These are phyloP conservation scores for Petrolisthes manimaculis DNA, from an alignment of 2,888 invertebrate genomes.

Conservation along the genomic window DNA sequence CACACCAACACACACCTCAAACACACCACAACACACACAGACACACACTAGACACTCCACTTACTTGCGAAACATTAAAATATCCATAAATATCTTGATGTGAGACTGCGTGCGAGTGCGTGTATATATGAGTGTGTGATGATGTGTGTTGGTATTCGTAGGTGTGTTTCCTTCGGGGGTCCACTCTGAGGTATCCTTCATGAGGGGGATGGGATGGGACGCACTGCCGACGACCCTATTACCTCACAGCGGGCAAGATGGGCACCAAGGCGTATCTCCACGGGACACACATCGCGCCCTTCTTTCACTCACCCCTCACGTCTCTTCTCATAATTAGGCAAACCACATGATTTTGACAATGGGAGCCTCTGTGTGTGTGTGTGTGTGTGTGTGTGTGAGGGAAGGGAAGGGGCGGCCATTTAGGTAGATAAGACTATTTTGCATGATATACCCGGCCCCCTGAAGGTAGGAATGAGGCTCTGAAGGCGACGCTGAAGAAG, in stretches of 20 bases:
- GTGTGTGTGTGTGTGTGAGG: too few relatives aligned
- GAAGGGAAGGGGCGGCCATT: conserved; percentile 9
- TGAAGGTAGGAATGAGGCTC: too few relatives aligned
- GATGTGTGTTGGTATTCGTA: conserved; percentile 1
- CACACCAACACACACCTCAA: neutral
- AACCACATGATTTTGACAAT: conserved; percentile 57
- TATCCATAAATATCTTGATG: neutral
- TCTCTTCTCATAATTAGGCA: conserved; percentile 57
- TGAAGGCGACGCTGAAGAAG: too few relatives aligned
- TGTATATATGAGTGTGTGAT: neutral
- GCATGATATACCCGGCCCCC: too few relatives aligned
- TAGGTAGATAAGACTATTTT: neutral
- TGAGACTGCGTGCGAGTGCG: neutral
- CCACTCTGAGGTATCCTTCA: conserved; percentile 43
- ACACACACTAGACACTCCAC: too few relatives aligned
- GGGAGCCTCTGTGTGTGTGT: conserved; percentile 34
- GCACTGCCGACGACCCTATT: conserved; percentile 55
- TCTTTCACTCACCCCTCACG: conserved; percentile 24
- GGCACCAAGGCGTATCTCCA: conserved; percentile 23
- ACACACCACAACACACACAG: neutral
- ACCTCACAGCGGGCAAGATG: conserved; percentile 31
- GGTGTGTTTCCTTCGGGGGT: conserved; percentile 38
- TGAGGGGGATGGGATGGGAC: conserved; percentile 50
- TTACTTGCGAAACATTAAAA: too few relatives aligned
- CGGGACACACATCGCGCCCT: conserved; percentile 4